Conservation (phyloP, 2,888 invertebrate genomes). For the Aporophyla lueneburgensis region DNA sequence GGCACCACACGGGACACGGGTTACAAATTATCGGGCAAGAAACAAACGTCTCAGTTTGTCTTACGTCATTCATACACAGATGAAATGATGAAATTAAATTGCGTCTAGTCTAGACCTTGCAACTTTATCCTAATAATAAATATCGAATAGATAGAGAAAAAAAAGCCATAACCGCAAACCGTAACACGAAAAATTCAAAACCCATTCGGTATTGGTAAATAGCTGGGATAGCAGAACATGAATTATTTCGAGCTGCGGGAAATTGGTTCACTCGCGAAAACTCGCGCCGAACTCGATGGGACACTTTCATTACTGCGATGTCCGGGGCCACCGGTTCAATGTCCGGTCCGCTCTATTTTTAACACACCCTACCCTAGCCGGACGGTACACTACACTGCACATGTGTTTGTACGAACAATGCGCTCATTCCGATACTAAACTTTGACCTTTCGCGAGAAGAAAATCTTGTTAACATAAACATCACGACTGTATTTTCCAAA, state of each 20-base stretch:
- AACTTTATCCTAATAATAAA: slow-evolving; percentile 22
- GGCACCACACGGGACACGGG: no score
- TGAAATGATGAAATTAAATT: neutral
- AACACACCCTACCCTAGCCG: slow-evolving; percentile 78
- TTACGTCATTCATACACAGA: no score
- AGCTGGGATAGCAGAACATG: slow-evolving; percentile 60
- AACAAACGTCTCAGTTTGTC: no score
- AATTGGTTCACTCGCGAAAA: slow-evolving; percentile 84
- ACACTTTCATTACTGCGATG: slow-evolving; percentile 87
- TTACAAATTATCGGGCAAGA: no score
- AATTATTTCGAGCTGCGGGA: slow-evolving; percentile 73
- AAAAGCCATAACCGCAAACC: slow-evolving; percentile 18
- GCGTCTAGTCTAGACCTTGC: slow-evolving; percentile 12
- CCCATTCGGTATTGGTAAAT: slow-evolving; percentile 56
- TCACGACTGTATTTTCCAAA: neutral
- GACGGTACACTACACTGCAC: slow-evolving; percentile 73
- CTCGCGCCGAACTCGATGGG: slow-evolving; percentile 77
- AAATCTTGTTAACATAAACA: slow-evolving; percentile 28
- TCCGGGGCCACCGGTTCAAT: slow-evolving; percentile 87
- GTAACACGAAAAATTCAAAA: slow-evolving; percentile 42
- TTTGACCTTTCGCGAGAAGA: slow-evolving; percentile 70
- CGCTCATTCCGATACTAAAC: slow-evolving; percentile 69
- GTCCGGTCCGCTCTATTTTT: slow-evolving; percentile 89
- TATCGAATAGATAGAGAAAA: slow-evolving; percentile 5
- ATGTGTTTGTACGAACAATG: slow-evolving; percentile 79